phyloP scores from a whole-genome alignment of 1,140 invertebrate species.

The Temnothorax curvispinosus region DNA sequence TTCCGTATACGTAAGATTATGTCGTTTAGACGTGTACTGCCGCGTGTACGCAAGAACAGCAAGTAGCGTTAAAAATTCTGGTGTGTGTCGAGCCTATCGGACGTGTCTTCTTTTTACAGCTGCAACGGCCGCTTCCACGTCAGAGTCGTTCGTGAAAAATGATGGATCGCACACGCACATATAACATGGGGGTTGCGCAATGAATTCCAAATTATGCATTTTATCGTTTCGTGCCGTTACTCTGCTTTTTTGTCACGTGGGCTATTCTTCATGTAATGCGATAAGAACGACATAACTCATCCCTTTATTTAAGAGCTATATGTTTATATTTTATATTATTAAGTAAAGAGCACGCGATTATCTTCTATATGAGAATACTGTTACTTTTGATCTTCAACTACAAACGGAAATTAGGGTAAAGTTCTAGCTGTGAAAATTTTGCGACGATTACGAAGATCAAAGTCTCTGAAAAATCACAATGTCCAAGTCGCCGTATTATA shows the following conservation, averaged over 20 bases:
- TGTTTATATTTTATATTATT: neutral
- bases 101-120: neutral
- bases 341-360: neutral
- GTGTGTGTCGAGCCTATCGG: neutral
- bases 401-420: neutral
- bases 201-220: constrained; percentile 50
- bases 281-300: constrained; percentile 24
- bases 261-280: constrained; percentile 28
- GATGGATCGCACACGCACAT: constrained; percentile 12
- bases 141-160: constrained; percentile 21
- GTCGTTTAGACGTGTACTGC: neutral
- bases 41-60: neutral
- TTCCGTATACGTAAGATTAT: neutral
- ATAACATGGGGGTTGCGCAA: constrained; percentile 16
- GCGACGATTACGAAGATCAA: neutral
- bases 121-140: neutral
- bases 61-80: constrained; percentile 9
- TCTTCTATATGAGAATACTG: neutral
- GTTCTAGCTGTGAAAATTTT: neutral
- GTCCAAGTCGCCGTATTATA: neutral
- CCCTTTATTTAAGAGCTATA: neutral
- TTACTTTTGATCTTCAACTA: neutral
- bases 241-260: constrained; percentile 14
- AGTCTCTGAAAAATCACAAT: neutral
- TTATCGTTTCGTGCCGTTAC: constrained; percentile 21